Evolutionary conservation across 1,140 invertebrate genomes (phyloP), one percentile per base, ranked within the genome.

Genomic region (Drosophila teissieri): DNA sequence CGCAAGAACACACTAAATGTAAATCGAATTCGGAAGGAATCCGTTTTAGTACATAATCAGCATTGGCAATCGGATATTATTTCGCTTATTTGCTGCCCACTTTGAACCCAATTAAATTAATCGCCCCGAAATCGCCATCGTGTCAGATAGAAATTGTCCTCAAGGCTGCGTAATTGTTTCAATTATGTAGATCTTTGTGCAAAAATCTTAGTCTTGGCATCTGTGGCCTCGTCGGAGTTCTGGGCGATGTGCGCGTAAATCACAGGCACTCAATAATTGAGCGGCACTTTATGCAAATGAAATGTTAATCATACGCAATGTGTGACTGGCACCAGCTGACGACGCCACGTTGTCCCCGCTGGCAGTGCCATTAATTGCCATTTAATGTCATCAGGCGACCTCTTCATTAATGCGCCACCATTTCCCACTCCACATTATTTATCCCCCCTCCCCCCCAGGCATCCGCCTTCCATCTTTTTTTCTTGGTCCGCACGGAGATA

Each of bases 211-310:
- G 46, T 52, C 65, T 72, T 51, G 22, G 15, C 57, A 58, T 61
- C 51, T 74, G 48, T 15, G 55, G 19, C 36, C 10, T n/a, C n/a
- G n/a, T n/a, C n/a, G n/a, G n/a, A n/a, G n/a, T n/a, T n/a, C n/a
- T n/a, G n/a, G n/a, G n/a, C 17, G 36, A 19, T 7, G 56, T 24
- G 51, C 54, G 51, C 73, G 53, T 75, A 67, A 75, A 76, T 76
- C 72, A 76, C 62, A 48, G 74, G 39, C 70, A 78, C 64, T 85
- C 73, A 88, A 85, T 88, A 85, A 85, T 88, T 85, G 78, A 88
- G 83, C 79, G 74, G 68, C 82, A 88, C 83, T 88, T 85, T 88
- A 86, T 86, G 82, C 79, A 88, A 86, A 86, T 86, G 83, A 86
- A 86, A 88, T 88, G 79, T 88, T 88, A 88, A 88, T 88, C 83